Base-by-base conservation (phyloP, 2,113 vertebrate species). In the Rostratula benghalensis region DNA sequence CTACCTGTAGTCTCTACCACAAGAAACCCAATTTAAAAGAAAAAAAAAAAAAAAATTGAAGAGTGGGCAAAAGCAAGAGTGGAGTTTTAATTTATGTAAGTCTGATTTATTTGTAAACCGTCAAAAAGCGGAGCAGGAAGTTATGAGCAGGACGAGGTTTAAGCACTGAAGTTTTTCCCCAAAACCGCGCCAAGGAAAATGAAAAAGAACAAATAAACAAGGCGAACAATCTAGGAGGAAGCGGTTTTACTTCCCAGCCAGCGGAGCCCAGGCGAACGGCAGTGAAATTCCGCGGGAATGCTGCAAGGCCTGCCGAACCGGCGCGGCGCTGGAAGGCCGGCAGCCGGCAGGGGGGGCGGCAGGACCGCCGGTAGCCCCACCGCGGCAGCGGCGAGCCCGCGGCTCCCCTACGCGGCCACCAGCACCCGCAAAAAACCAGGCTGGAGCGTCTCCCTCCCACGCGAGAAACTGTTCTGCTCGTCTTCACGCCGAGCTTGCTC, bases 1-100 rank as follows among this genome's bases (percentile, higher is more conserved):
- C 97, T 96, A 97, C 98, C 97, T 98, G 97, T 59, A 94, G 73
- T 94, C 84, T 93, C 96, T 77, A 65, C 95, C 94, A n/a, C 84
- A 97, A 89, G 93, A 97, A 75, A 96, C 48, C 96, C 28, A 54
- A 54, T 30, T 54, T 28, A 18, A 30, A 54, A 30, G 28, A 30
- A 53, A 30, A 30, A 30, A 30, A 46, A 46, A 46, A 46, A 46
- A 18, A 46, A 46, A 30, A 63, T 39, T 39, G 60, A 28, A 63
- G 35, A 39, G 35, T 10, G 7, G 35, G 24, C n/a, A 27, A 59
- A 23, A 61, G 18, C 25, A 35, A 60, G 5, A 20, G 24, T 9
- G 25, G 94, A 46, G 89, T 87, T 94, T 80, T 86, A 79, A 96
- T 97, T 87, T 63, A 96, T 96, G 85, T 64, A 21, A 28, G 41